phyloP scores from a whole-genome alignment of 2,113 vertebrate genomes.

The Hippoglossus stenolepis region DNA sequence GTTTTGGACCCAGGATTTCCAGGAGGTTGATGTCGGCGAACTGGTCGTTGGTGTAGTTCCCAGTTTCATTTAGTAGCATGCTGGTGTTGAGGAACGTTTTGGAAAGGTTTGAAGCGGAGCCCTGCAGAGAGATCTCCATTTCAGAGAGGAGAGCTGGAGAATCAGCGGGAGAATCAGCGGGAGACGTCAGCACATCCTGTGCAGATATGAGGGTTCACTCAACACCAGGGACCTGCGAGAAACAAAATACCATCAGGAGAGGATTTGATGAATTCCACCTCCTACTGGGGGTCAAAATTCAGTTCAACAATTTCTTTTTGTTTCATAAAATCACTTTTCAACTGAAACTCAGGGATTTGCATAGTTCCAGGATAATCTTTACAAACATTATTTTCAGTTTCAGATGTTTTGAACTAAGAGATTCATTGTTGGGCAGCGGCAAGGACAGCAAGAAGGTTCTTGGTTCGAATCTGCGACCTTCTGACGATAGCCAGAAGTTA shows the following conservation, averaged over 20 bases:
- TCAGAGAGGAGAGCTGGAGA: constrained; percentile 10
- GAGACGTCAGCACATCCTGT: constrained; percentile 27
- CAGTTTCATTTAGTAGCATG: constrained; percentile 54
- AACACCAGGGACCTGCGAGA: constrained; percentile 3
- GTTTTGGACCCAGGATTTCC: constrained; percentile 80
- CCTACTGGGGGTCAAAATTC: not conserved
- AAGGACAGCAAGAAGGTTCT: too few species aligned
- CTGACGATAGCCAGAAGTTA: too few species aligned
- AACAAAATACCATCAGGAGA: not conserved
- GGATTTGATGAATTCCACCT: not conserved
- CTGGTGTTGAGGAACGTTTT: constrained; percentile 52
- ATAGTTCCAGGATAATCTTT: too few species aligned
- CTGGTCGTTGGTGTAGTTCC: constrained; percentile 53
- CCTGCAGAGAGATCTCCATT: constrained; percentile 71
- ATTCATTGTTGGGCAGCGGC: too few species aligned
- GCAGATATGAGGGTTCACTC: not conserved
- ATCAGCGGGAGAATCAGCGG: not conserved
- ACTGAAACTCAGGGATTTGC: too few species aligned
- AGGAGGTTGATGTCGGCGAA: constrained; percentile 73
- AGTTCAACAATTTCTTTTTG: not conserved
- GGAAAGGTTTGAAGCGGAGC: constrained; percentile 62
- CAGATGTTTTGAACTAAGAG: too few species aligned
- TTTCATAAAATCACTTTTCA: constrained; percentile 1
- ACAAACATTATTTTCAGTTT: too few species aligned
- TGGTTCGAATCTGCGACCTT: too few species aligned